Conservation (phyloP, 1,140 invertebrate genomes). For the Drosophila kepulauana region DNA sequence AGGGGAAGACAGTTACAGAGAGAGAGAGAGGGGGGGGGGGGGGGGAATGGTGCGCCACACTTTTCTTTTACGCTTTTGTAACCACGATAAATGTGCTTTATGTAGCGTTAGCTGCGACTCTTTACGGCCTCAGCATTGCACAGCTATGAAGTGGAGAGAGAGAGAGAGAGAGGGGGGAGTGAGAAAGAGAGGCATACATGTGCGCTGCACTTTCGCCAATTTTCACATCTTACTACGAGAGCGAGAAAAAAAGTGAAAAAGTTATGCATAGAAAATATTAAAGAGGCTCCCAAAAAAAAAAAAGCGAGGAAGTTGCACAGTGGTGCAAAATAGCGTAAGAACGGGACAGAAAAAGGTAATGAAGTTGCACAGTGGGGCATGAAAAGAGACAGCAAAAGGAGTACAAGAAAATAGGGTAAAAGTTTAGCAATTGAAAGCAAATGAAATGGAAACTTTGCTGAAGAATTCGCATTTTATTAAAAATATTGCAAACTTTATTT, state of each 20-base stretch:
- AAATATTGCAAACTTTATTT: too few species aligned
- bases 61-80: slow-evolving; percentile 83
- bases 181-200: neutral
- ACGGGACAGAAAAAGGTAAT: neutral
- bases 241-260: slow-evolving; percentile 17
- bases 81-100: slow-evolving; percentile 83
- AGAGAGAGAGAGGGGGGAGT: too few species aligned
- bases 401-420: neutral
- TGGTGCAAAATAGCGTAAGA: slow-evolving; percentile 1
- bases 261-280: slow-evolving; percentile 32
- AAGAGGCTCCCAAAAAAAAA: slow-evolving; percentile 5
- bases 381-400: neutral
- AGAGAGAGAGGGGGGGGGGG: neutral
- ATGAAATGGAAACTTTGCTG: too few species aligned
- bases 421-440: neutral
- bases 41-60: slow-evolving; percentile 66
- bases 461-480: too few species aligned
- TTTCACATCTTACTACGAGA: slow-evolving; percentile 69
- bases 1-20: neutral
- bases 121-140: slow-evolving; percentile 31
- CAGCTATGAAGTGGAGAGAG: neutral
- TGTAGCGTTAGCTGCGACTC: slow-evolving; percentile 62
- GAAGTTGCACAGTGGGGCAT: slow-evolving; percentile 10
- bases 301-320: slow-evolving; percentile 16
- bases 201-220: slow-evolving; percentile 70